phyloP scores from a whole-genome alignment of 2,113 vertebrate genomes.

The Rana temporaria region DNA sequence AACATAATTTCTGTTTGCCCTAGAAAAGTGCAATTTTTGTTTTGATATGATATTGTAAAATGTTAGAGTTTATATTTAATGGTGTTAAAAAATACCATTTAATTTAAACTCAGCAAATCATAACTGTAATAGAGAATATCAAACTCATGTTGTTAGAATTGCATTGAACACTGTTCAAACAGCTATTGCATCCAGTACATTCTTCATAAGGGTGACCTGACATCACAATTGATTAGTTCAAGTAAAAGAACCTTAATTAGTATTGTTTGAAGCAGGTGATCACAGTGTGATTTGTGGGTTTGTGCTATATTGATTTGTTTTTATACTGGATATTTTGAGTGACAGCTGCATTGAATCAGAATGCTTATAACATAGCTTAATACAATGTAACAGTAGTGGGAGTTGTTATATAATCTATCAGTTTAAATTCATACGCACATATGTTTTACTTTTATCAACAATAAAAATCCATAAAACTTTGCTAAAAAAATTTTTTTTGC shows the following conservation, averaged over 20 bases:
- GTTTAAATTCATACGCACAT: neutral
- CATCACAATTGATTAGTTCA: slow-evolving; percentile 35
- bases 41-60: no score
- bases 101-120: neutral
- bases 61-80: no score
- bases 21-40: no score
- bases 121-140: neutral
- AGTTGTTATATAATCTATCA: neutral
- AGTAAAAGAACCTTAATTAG: slow-evolving; percentile 37
- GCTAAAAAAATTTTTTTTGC: no score
- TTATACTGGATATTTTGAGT: slow-evolving; percentile 15
- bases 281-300: slow-evolving; percentile 25
- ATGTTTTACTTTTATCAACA: neutral
- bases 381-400: neutral
- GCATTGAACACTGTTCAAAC: neutral
- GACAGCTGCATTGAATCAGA: neutral
- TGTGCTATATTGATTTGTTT: slow-evolving; percentile 15
- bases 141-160: neutral
- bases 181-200: neutral
- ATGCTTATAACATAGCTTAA: neutral
- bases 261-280: slow-evolving; percentile 25
- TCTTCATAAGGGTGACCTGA: slow-evolving; percentile 37
- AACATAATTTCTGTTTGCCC: no score
- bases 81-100: no score
- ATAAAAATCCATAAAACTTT: no score